Evolutionary conservation across 2,888 invertebrate genomes (phyloP).

Genomic region (Ormyrus nitidulus): DNA sequence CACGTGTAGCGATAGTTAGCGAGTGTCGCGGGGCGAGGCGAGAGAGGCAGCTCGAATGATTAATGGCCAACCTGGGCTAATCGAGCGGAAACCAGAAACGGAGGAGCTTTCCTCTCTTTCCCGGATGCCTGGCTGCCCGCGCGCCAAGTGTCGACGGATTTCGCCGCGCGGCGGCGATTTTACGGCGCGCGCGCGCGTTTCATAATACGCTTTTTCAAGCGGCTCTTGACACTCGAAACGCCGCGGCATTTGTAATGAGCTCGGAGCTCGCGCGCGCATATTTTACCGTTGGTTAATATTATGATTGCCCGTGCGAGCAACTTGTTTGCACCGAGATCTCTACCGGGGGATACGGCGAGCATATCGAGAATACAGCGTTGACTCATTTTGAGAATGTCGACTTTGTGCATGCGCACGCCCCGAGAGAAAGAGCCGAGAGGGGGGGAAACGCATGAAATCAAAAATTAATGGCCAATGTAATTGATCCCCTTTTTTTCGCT

Average conservation of each 20-base stretch:
- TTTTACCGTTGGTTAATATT: slow-evolving; percentile 45
- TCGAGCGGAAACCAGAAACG: slow-evolving; percentile 50
- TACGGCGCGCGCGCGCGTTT: not conserved
- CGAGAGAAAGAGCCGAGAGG: too few relatives aligned
- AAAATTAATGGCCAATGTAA: slow-evolving; percentile 24
- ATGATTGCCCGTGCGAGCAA: slow-evolving; percentile 27
- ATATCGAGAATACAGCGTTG: too few relatives aligned
- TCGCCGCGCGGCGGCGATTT: slow-evolving; percentile 10
- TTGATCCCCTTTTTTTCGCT: slow-evolving; percentile 4
- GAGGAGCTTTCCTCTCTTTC: slow-evolving; percentile 19
- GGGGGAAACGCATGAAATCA: not conserved
- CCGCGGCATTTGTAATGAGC: not conserved
- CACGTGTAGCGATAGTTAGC: slow-evolving; percentile 60
- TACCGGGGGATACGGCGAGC: too few relatives aligned
- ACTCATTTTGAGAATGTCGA: too few relatives aligned
- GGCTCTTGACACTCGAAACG: slow-evolving; percentile 16
- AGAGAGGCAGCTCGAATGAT: slow-evolving; percentile 56
- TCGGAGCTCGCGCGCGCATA: not conserved
- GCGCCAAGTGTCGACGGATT: not conserved
- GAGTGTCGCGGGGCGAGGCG: slow-evolving; percentile 59
- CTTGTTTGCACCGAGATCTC: slow-evolving; percentile 23
- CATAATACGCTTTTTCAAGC: slow-evolving; percentile 26
- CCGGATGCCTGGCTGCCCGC: not conserved
- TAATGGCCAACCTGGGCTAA: slow-evolving; percentile 59
- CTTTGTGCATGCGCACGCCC: too few relatives aligned